Evolutionary conservation across 2,888 invertebrate genomes (phyloP), one percentile per base, ranked within the genome.

Genomic region (Byasa hedistus): DNA sequence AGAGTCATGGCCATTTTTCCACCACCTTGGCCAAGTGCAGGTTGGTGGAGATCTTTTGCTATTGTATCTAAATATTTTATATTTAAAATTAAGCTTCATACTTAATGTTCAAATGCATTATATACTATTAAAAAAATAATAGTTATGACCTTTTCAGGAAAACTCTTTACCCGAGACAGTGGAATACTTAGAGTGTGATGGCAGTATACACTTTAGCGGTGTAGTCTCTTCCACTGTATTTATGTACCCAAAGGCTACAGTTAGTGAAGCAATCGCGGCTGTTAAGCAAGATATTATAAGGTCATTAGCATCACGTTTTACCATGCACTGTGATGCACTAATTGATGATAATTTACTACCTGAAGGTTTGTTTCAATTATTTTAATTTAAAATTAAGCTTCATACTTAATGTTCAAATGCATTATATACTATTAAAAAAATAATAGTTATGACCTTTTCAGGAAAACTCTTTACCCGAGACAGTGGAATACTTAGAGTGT

Each of bases 321-420:
- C 97, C 76, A 96, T 98, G 93, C 97, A 98, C 80, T 98, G 97
- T 92, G 98, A 98, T 86, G 98, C 98, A 65, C 91, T 98, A 64
- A 96, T 97, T 73, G 97, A 97, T 85, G 97, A 96, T 81, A 94
- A 94, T 80, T 91, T 94, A 67, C 91, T 94, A 58, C 94, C 95
- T 36, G 95, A 95, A 93, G 95, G 95, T 95, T 66, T 66, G 65
- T 61, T 22, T n/a, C 32, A 32, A 32, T 32, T 10, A 32, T 8
- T 32, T 32, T 32, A 32, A 32, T 8, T n/a, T n/a, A n/a, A n/a
- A n/a, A n/a, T n/a, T n/a, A n/a, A n/a, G n/a, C n/a, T n/a, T n/a
- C n/a, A n/a, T n/a, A n/a, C n/a, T n/a, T n/a, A n/a, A n/a, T n/a
- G n/a, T n/a, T n/a, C n/a, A n/a, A n/a, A n/a, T n/a, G n/a, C n/a